Base-by-base conservation (phyloP, 2,888 invertebrate species). In the Chloroclysta siterata region DNA sequence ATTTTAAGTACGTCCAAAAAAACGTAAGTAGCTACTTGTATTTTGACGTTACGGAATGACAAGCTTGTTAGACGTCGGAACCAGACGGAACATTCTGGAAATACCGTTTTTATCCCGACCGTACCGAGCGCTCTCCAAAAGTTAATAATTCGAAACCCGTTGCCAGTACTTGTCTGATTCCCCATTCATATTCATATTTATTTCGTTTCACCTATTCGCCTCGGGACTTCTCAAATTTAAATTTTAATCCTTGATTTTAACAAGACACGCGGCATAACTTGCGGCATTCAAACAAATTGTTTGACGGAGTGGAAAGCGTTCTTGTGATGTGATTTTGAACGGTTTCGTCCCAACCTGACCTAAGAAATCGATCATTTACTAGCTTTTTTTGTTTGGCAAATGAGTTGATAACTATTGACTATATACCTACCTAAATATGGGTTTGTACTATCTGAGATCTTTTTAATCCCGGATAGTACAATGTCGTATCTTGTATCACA, bases 181-280 rank as follows among this genome's bases (percentile, higher is more conserved):
- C 74, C 88, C 85, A 93, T 93, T 93, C 93, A 93, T 93, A 93
- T 93, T 93, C 93, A 93, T 93, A 93, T 93, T 93, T 91, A 90
- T 90, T 90, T 89, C 90, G 85, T 88, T 90, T 86, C 87, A 90
- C 89, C 89, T 88, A 89, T 85, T 85, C 88, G 87, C 87, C 83
- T 79, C 80, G 79, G 83, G 83, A 82, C 78, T 80, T 81, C 78
- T 73, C 76, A 79, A 84, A 89, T 90, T 90, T 85, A 84, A 90
- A 85, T 85, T 84, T 83, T 84, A 86, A 91, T 90, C 87, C 85
- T 87, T 87, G 87, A 89, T 89, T 90, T 89, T 86, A 89, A 89
- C 89, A 88, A 89, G 90, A 88, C 84, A 83, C 81, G 83, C 81
- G 80, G 83, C 80, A 74, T 81, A 77, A 81, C 79, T 82, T 78